Base-by-base conservation (phyloP, 2,113 vertebrate genomes). In the Neogale vison region DNA sequence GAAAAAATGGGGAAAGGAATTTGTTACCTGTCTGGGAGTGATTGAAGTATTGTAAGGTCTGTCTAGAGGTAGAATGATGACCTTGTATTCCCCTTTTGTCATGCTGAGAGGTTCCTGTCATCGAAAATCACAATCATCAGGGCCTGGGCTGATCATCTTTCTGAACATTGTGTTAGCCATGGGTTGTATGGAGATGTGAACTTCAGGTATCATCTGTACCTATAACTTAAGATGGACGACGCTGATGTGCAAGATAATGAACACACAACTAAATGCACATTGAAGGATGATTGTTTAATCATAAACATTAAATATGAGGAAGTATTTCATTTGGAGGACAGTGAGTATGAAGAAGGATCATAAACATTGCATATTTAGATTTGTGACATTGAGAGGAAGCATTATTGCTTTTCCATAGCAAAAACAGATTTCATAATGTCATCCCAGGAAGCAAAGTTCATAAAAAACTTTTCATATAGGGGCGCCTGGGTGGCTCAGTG, bases 41-140 rank as follows among this genome's bases (percentile, higher is more conserved):
- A 97, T 57, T 95, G 89, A 96, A 93, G 80, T 52, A 86, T 83
- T 82, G 20, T 82, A 83, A 89, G 34, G 36, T 95, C 93, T 97
- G 91, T 93, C 96, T 94, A 63, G 77, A 96, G 63, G 63, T 67
- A 92, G 83, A 96, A 57, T 63, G 88, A 96, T 96, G 97, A 95
- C 85, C 69, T 57, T 81, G 2, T 72, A 6, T 39, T 91, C 21
- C 24, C 13, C 34, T 69, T 96, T 76, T 77, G 86, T 93, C 96
- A 84, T 39, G 4, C 5, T 36, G 67, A 88, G 45, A 94, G 63
- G 34, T 96, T 55, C 21, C 76, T 92, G 85, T 59, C 59, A 55
- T 34, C 55, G 79, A 92, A 95, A 97, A 84, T 86, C 55, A 83
- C 67, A 93, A 4, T 72, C 93, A 81, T 34, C 20, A 24, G 67